Conservation (phyloP, 2,888 invertebrate genomes). For the Monopis laevigella region DNA sequence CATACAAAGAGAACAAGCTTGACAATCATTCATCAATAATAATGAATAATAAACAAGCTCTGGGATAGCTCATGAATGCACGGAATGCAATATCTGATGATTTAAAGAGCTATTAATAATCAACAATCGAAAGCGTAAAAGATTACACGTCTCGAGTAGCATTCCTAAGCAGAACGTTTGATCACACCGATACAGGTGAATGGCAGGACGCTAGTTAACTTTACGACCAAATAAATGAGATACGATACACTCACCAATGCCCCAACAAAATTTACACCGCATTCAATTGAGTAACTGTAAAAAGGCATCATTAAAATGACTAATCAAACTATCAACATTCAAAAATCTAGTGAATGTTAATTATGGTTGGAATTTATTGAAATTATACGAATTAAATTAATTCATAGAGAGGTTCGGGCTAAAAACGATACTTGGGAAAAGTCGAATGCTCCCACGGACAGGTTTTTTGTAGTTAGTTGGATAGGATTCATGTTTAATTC, state of each 20-base stretch:
- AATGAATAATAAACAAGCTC: constrained; percentile 8
- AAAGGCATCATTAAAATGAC: constrained; percentile 52
- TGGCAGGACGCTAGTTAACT: constrained; percentile 35
- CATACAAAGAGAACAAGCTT: too few relatives aligned
- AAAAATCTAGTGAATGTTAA: constrained; percentile 56
- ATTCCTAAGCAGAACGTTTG: constrained; percentile 31
- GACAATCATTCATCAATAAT: too few relatives aligned
- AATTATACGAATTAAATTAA: constrained; percentile 50
- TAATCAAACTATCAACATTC: constrained; percentile 54
- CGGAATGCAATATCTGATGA: constrained; percentile 28
- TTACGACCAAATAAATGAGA: constrained; percentile 34
- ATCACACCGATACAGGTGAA: constrained; percentile 26
- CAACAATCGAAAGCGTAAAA: constrained; percentile 57
- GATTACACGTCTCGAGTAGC: constrained; percentile 49
- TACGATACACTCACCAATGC: constrained; percentile 31
- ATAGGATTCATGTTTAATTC: too few relatives aligned
- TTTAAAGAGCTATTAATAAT: constrained; percentile 55
- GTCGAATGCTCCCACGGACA: constrained; percentile 40
- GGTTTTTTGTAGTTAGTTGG: constrained; percentile 41
- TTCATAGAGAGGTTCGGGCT: constrained; percentile 34
- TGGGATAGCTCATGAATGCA: constrained; percentile 16
- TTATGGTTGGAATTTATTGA: constrained; percentile 51
- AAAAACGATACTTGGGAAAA: constrained; percentile 33
- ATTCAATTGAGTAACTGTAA: constrained; percentile 55
- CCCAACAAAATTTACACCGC: constrained; percentile 47